A percentile compares a stretch with the other conserved stretches of the same genome.
phyloP scores from a whole-genome alignment of 2,113 vertebrate genomes.

The Pelobates fuscus region DNA sequence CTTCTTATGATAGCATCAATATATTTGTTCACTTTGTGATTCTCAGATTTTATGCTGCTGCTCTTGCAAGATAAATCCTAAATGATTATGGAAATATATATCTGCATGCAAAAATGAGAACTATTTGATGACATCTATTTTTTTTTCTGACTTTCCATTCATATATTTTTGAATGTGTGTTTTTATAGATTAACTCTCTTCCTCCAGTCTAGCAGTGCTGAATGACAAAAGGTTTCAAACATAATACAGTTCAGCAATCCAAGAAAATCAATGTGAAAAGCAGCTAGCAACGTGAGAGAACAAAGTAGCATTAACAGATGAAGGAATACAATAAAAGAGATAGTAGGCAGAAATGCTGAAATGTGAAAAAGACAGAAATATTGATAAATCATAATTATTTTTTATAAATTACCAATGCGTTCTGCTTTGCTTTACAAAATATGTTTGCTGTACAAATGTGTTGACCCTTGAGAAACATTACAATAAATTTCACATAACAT shows the following conservation, averaged over 20 bases:
- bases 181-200: background rate
- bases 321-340: too few species aligned
- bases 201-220: background rate
- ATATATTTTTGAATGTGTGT: background rate
- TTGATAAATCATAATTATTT: too few species aligned
- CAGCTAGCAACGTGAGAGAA: too few species aligned
- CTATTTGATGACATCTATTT: background rate
- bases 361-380: too few species aligned
- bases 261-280: background rate
- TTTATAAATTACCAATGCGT: too few species aligned
- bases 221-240: background rate
- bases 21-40: background rate
- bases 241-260: background rate
- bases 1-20: background rate
- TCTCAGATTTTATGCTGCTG: background rate
- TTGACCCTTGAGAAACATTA: too few species aligned
- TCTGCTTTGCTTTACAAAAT: too few species aligned
- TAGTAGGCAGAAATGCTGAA: too few species aligned
- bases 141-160: background rate
- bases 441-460: too few species aligned
- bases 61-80: background rate
- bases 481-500: too few species aligned
- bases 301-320: too few species aligned
- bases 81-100: slow-evolving; percentile 2
- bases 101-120: background rate